Conservation (phyloP, 2,113 vertebrate genomes). For the Caranx melampygus region DNA sequence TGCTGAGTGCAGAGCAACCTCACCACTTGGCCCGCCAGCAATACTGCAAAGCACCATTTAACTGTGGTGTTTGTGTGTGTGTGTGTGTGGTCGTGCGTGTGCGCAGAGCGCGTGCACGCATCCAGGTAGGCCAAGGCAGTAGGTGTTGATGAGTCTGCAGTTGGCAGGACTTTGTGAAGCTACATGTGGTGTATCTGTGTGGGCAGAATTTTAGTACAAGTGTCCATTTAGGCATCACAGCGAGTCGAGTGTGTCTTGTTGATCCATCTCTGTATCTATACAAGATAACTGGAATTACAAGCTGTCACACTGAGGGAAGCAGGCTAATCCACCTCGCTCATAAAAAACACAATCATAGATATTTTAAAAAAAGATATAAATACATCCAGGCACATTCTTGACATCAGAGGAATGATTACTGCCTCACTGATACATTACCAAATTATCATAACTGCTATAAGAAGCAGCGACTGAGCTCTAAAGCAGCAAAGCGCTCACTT, state of each 20-base stretch:
- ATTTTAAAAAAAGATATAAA: neutral
- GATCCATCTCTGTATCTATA: neutral
- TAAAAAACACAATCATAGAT: neutral
- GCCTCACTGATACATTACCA: slow-evolving; percentile 20
- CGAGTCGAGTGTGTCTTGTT: slow-evolving; percentile 2
- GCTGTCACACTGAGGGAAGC: neutral
- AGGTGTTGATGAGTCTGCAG: slow-evolving; percentile 53
- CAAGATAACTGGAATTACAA: neutral
- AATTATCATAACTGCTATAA: slow-evolving; percentile 9
- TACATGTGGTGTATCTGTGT: slow-evolving; percentile 32
- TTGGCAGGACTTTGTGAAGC: slow-evolving; percentile 37
- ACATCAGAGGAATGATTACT: slow-evolving; percentile 19
- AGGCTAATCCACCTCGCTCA: neutral
- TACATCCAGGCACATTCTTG: neutral
- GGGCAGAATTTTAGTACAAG: slow-evolving; percentile 27
- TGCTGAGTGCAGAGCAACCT: slow-evolving; percentile 52
- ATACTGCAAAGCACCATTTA: slow-evolving; percentile 58
- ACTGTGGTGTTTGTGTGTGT: slow-evolving; percentile 2
- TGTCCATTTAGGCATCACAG: slow-evolving; percentile 11
- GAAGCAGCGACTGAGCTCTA: slow-evolving; percentile 1
- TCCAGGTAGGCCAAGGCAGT: slow-evolving; percentile 42
- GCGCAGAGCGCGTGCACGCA: neutral
- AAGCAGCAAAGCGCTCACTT: neutral
- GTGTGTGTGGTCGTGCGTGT: neutral
- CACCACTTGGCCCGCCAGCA: slow-evolving; percentile 54